Percentiles rank a stretch among this genome's conserved stretches.
Evolutionary conservation across 2,888 invertebrate species (phyloP).

Genomic region (Chrysolina americana): DNA sequence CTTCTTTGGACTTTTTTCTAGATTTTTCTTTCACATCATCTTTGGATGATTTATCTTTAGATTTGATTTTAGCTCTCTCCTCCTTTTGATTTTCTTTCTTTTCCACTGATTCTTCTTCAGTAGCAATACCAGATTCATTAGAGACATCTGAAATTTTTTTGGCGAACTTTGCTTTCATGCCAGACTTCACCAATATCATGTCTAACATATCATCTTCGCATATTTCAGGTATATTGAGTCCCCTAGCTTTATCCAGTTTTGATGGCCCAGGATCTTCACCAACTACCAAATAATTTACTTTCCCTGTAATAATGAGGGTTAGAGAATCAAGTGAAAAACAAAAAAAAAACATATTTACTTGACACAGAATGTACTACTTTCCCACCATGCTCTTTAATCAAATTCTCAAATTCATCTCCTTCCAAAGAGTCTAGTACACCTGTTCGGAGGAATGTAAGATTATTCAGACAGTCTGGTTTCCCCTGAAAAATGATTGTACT

Average conservation of each 20-base stretch:
- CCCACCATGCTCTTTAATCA: conserved; percentile 87
- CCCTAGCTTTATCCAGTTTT: conserved; percentile 84
- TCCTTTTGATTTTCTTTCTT: conserved; percentile 21
- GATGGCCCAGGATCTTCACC: conserved; percentile 91
- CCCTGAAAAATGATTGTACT: conserved; percentile 71
- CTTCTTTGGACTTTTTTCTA: conserved; percentile 14
- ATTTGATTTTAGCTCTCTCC: conserved; percentile 10
- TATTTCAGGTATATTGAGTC: conserved; percentile 80
- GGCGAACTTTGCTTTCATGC: conserved; percentile 61
- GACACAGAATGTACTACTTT: conserved; percentile 82
- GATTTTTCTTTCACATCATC: conserved; percentile 18
- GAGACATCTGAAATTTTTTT: conserved; percentile 40
- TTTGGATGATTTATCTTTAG: conserved; percentile 6
- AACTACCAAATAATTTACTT: conserved; percentile 83
- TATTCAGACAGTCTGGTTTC: conserved; percentile 79
- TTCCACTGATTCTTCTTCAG: conserved; percentile 42
- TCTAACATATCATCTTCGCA: conserved; percentile 88
- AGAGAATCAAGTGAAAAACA: conserved; percentile 17
- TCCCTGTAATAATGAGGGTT: conserved; percentile 58
- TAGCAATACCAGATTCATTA: conserved; percentile 55
- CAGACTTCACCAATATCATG: conserved; percentile 78
- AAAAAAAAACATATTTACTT: conserved; percentile 67
- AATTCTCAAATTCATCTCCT: conserved; percentile 81
- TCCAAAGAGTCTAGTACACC: conserved; percentile 92
- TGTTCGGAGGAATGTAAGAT: conserved; percentile 83